phyloP scores from a whole-genome alignment of 2,888 invertebrate genomes.

The Eristalis intricaria region DNA sequence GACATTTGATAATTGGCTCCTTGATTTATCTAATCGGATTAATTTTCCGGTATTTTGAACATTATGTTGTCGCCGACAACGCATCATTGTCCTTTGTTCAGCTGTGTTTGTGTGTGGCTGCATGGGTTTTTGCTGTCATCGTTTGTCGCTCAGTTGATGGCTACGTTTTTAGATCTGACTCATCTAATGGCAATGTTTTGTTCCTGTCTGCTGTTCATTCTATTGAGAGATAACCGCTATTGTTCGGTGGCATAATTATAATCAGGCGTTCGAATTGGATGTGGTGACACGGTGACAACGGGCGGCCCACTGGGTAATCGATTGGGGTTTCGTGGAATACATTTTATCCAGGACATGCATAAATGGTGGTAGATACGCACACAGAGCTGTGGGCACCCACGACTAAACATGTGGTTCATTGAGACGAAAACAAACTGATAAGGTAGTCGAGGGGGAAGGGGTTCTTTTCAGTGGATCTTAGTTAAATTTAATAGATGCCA shows the following conservation, averaged over 20 bases:
- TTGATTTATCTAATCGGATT: slow-evolving; percentile 68
- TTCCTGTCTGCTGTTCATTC: not conserved
- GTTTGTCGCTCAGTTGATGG: slow-evolving; percentile 24
- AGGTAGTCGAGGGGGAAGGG: too few relatives aligned
- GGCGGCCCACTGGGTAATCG: too few relatives aligned
- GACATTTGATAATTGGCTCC: slow-evolving; percentile 66
- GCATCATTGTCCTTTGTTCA: slow-evolving; percentile 22
- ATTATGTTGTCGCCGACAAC: slow-evolving; percentile 44
- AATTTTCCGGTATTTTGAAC: slow-evolving; percentile 68
- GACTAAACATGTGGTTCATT: too few relatives aligned
- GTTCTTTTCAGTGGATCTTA: too few relatives aligned
- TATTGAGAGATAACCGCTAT: not conserved
- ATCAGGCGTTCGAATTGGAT: not conserved
- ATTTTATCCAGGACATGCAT: too few relatives aligned
- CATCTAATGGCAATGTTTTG: not conserved
- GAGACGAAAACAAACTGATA: too few relatives aligned
- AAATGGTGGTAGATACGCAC: too few relatives aligned
- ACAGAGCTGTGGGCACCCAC: too few relatives aligned
- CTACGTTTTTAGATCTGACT: not conserved
- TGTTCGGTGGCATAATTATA: not conserved
- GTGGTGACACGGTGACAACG: too few relatives aligned
- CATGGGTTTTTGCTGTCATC: slow-evolving; percentile 38
- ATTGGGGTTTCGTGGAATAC: too few relatives aligned
- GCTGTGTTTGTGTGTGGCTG: slow-evolving; percentile 7
- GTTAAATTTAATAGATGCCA: too few relatives aligned